Conservation (phyloP, 2,113 vertebrate genomes). For the Hipposideros armiger region DNA sequence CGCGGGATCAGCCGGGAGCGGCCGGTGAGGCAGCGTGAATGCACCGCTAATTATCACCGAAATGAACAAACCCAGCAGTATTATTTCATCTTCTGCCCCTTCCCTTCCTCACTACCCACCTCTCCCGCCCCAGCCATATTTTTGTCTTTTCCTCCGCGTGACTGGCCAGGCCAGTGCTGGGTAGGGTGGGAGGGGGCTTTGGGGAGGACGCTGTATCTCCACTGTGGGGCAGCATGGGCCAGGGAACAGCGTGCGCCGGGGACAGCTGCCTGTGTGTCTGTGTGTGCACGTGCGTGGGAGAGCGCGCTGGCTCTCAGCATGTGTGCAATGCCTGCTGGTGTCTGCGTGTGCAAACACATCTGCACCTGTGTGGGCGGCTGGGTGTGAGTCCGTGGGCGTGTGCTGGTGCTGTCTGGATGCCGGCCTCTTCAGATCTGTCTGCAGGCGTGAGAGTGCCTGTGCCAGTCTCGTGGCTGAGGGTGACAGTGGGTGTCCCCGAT, state of each 20-base stretch:
- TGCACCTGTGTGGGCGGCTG: no score
- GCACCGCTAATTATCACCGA: slow-evolving; percentile 90
- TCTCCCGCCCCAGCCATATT: slow-evolving; percentile 6
- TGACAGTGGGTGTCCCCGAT: background rate
- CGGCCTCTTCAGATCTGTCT: background rate
- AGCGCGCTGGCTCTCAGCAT: background rate
- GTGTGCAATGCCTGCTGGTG: background rate
- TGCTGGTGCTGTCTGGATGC: background rate
- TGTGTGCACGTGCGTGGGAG: background rate
- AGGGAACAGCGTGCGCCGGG: slow-evolving; percentile 83
- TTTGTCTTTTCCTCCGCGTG: slow-evolving; percentile 70
- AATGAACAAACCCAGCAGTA: slow-evolving; percentile 86
- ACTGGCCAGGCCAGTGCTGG: slow-evolving; percentile 37
- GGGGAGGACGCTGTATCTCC: slow-evolving; percentile 78
- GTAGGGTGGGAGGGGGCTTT: background rate
- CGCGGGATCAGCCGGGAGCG: slow-evolving; percentile 95
- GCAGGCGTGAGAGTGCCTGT: no score
- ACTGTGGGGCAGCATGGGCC: slow-evolving; percentile 95
- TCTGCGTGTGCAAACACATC: background rate
- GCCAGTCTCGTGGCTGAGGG: background rate
- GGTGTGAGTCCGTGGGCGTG: background rate
- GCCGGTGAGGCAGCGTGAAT: slow-evolving; percentile 91
- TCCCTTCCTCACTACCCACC: background rate
- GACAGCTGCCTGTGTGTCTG: background rate
- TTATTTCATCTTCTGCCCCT: slow-evolving; percentile 84